Base-by-base conservation (phyloP, 2,113 vertebrate species). In the Coturnix japonica region DNA sequence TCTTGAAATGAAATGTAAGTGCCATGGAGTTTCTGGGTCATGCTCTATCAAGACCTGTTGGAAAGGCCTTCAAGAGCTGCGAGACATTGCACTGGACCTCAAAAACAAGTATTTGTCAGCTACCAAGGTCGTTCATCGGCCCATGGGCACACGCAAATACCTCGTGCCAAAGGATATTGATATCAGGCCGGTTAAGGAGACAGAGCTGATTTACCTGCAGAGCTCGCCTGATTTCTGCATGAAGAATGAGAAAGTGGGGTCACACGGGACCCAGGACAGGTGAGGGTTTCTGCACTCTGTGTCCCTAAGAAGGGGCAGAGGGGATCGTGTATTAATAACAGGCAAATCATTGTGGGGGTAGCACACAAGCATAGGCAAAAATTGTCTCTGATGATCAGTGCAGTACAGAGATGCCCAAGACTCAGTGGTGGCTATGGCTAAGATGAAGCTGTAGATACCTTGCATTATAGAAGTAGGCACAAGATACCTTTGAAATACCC, bases 81-180 rank as follows among this genome's bases (percentile, higher is more conserved):
- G 97, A 64, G 99, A 99, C 67, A 98, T 99, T 56, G 99, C 99
- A 63, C 15, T 98, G 93, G 99, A 99, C 94, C 98, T 99, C 82
- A 99, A 99, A 98, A 98, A 96, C 79, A 99, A 98, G 88, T 99
- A 99, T 95, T 97, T 99, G 81, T 99, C 99, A 2, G 99, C 99
- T 92, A 99, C 98, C 80, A 99, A 99, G 93, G 99, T 99, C 4
- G 99, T 99, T 23, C 98, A 99, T 82, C 97, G 99, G 33, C 99
- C 98, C 54, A 98, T 98, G 98, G 99, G 99, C 78, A 99, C 98
- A 9, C 99, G 98, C 93, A 99, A 99, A 89, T 99, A 99, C 83
- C 98, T 99, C 11, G 99, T 99, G n/a, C 99, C 99, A 83, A 99
- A 99, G 95, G 99, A 99, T 97, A 98, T 99, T 53, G 99, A 99